A percentile compares a stretch with the other conserved stretches of the same genome.
phyloP scores from a whole-genome alignment of 53 echinoderm and acorn worm genomes.

The Hippasteria phrygiana region DNA sequence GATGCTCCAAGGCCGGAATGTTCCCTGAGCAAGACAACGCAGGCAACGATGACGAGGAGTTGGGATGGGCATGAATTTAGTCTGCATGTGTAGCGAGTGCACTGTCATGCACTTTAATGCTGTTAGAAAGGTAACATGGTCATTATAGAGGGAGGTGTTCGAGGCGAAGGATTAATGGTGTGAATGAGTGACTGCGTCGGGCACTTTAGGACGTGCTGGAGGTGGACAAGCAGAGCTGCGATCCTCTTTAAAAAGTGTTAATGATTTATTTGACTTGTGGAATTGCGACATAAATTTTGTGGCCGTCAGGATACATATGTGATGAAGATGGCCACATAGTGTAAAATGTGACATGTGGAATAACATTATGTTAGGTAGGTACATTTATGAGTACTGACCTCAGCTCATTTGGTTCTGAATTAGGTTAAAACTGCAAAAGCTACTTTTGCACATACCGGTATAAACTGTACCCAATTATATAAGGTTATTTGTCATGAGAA shows the following conservation, averaged over 20 bases:
- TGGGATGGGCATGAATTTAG: conserved; percentile 52
- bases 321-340: background rate
- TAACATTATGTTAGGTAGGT: background rate
- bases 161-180: conserved; percentile 14
- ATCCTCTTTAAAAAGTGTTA: background rate
- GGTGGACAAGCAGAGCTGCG: background rate
- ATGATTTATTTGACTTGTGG: conserved; percentile 6
- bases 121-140: background rate
- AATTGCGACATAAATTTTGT: background rate
- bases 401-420: no score
- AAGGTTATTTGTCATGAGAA: no score
- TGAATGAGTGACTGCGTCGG: background rate
- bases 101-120: background rate
- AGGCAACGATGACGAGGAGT: background rate
- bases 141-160: background rate
- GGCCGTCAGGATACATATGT: background rate
- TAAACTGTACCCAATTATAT: no score
- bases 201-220: background rate
- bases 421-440: no score
- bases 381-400: background rate
- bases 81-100: background rate
- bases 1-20: conserved; percentile 49
- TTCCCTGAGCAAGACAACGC: background rate
- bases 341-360: background rate
- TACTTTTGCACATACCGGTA: no score